phyloP scores from a whole-genome alignment of 2,113 vertebrate species.

The Echinops telfairi region DNA sequence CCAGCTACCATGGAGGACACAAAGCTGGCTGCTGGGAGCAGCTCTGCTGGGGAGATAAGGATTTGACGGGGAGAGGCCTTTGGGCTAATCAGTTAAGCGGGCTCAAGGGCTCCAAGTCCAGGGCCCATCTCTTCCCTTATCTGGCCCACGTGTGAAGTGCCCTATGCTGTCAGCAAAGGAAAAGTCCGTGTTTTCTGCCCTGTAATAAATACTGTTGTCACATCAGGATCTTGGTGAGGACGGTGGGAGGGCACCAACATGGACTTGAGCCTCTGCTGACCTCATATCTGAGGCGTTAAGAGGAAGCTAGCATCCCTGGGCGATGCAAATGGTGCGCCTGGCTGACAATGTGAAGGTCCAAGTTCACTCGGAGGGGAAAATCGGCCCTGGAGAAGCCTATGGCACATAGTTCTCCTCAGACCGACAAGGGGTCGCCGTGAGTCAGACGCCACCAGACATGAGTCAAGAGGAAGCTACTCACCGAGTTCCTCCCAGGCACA shows the following conservation, averaged over 20 bases:
- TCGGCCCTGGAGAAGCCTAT: too few species aligned
- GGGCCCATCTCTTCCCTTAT: slow-evolving; percentile 11
- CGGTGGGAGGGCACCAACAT: not conserved
- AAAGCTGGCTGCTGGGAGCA: not conserved
- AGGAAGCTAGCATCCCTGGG: not conserved
- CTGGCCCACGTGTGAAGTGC: not conserved
- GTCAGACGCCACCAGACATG: not conserved
- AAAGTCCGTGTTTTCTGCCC: slow-evolving; percentile 54
- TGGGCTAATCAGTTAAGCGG: slow-evolving; percentile 51
- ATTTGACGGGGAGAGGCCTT: slow-evolving; percentile 20
- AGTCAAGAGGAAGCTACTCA: not conserved
- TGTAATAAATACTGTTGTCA: slow-evolving; percentile 54
- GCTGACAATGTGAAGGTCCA: not conserved
- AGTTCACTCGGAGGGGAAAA: not conserved
- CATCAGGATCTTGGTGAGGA: not conserved
- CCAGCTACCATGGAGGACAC: too few species aligned
- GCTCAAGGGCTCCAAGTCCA: slow-evolving; percentile 7
- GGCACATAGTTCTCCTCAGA: not conserved
- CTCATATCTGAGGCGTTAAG: not conserved
- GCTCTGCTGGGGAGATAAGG: not conserved
- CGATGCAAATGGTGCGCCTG: not conserved
- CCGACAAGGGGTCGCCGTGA: not conserved
- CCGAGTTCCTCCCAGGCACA: not conserved
- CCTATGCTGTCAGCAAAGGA: not conserved
- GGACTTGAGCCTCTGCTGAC: not conserved